Conservation (phyloP, 2,797 vertebrate species). For the Lacerta viridis region DNA sequence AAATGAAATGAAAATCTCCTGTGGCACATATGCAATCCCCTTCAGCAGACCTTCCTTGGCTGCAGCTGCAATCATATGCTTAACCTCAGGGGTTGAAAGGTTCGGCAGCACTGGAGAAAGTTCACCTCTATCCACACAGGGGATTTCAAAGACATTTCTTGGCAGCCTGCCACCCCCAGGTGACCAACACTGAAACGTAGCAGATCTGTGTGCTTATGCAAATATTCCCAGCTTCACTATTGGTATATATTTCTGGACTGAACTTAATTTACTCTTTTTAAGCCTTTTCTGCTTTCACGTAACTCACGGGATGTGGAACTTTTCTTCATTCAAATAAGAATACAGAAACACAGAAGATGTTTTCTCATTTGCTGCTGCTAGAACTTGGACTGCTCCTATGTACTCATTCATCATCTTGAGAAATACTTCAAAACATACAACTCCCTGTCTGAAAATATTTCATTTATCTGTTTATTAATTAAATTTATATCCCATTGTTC, state of each 20-base stretch:
- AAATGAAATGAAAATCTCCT: slow-evolving; percentile 33
- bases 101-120: slow-evolving; percentile 39
- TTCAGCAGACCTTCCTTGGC: slow-evolving; percentile 25
- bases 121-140: slow-evolving; percentile 20
- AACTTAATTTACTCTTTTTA: background rate
- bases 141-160: slow-evolving; percentile 40
- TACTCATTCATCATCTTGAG: background rate
- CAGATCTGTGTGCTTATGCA: slow-evolving; percentile 29
- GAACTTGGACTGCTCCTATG: background rate
- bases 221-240: background rate
- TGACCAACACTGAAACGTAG: slow-evolving; percentile 36
- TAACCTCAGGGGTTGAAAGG: slow-evolving; percentile 32
- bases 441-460: background rate
- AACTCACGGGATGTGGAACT: background rate
- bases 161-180: slow-evolving; percentile 35
- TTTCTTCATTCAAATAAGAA: background rate
- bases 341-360: too few species aligned
- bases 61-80: slow-evolving; percentile 31
- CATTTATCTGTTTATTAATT: too few species aligned
- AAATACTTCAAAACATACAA: background rate
- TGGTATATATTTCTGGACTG: background rate
- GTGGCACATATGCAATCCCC: background rate
- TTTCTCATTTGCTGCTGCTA: background rate
- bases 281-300: slow-evolving; percentile 4
- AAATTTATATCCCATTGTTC: too few species aligned